Conservation (phyloP, 2,888 invertebrate genomes). For the Dryomyza anilis region DNA sequence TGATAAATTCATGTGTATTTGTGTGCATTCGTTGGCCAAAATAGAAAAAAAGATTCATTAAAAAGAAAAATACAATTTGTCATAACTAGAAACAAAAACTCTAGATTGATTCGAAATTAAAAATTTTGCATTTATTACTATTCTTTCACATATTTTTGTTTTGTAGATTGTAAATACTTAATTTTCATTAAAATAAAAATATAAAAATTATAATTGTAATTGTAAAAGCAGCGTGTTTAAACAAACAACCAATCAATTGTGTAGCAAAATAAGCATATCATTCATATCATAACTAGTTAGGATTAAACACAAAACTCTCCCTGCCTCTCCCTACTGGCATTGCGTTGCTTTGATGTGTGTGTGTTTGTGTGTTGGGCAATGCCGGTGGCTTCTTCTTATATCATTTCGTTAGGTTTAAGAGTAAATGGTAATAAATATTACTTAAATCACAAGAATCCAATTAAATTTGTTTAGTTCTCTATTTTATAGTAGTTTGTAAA, state of each 20-base stretch:
- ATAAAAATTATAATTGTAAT: too few relatives aligned
- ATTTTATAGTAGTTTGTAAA: too few relatives aligned
- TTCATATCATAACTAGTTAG: background rate
- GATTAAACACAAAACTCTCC: background rate
- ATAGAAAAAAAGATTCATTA: too few relatives aligned
- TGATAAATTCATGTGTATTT: too few relatives aligned
- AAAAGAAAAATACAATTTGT: too few relatives aligned
- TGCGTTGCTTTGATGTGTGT: background rate
- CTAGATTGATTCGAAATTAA: too few relatives aligned
- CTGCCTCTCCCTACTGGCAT: too few relatives aligned
- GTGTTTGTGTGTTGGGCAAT: background rate
- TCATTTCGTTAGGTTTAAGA: background rate
- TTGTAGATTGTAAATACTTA: background rate
- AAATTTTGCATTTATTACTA: background rate
- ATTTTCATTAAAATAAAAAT: too few relatives aligned
- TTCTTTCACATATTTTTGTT: background rate
- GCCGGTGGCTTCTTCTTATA: background rate
- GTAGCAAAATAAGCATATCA: background rate
- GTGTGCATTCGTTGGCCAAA: too few relatives aligned
- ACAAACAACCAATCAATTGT: background rate
- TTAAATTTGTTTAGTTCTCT: constrained; percentile 10
- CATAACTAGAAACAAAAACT: too few relatives aligned
- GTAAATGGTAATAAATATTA: constrained; percentile 14
- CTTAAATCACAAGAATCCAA: constrained; percentile 19
- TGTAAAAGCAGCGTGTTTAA: too few relatives aligned